Evolutionary conservation across 2,797 vertebrate genomes (phyloP), one percentile per base, ranked within the genome.

Genomic region (Manis pentadactyla): DNA sequence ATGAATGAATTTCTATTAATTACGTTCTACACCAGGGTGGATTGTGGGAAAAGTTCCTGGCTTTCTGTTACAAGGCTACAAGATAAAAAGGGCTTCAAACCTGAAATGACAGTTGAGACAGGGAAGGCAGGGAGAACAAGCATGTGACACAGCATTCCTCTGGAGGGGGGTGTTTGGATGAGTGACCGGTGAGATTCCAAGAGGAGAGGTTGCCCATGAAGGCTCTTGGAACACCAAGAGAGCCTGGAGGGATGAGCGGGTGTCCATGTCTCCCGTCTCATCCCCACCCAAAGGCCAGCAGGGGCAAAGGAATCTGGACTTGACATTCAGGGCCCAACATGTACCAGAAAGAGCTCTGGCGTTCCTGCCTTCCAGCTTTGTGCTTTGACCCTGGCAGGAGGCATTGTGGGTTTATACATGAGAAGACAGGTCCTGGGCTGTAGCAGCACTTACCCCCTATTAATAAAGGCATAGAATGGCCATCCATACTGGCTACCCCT

Each of bases 41-140:
- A 75, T 2, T 89, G 39, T 79, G 71, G 66, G 31, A 68, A 85
- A 85, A 66, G 64, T 68, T 71, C 81, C 57, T 61, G 37, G 77
- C 34, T 85, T 78, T 85, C 73, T 9, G 34, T 89, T 75, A 81
- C 8, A 37, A 51, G 27, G 21, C 46, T 78, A 77, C 31, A 68
- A 90, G 78, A 68, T 64, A 89, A 94, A 94, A 71, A 59, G n/a
- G 25, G 21, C 57, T 73, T 64, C 29, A 73, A 83, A 39, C 55
- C n/a, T 63, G 23, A 64, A 73, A 64, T 66, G 61, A 85, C 15
- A 17, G 49, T 14, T 46, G 46, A 63, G 34, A 51, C 77, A 29
- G 69, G 86, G 93, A 79, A 79, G 69, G 9, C 39, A 29, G 29
- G n/a, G 31, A 29, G 53, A 49, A 27, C 27, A 9, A 37, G 37